Conservation (phyloP, 2,888 invertebrate genomes). For the Syritta pipiens region DNA sequence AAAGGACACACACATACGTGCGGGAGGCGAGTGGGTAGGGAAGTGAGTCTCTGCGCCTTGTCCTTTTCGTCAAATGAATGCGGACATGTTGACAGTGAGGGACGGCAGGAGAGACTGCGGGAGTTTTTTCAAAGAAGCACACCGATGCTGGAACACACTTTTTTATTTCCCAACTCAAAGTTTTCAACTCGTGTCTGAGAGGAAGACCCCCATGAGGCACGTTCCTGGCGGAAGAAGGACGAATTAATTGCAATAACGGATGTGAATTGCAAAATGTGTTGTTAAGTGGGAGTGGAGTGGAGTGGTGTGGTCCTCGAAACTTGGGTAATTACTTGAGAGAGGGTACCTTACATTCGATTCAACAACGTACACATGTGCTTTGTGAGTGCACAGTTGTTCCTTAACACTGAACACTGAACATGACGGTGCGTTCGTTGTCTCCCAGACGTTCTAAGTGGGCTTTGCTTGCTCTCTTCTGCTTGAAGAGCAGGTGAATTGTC, state of each 20-base stretch:
- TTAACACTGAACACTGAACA: no score
- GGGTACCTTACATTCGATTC: constrained; percentile 16
- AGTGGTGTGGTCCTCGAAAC: constrained; percentile 10
- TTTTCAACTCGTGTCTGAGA: constrained; percentile 52
- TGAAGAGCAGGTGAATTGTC: no score
- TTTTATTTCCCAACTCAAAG: constrained; percentile 51
- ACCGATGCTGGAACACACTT: neutral
- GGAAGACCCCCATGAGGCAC: constrained; percentile 30
- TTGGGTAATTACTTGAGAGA: constrained; percentile 38
- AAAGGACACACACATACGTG: constrained; percentile 38
- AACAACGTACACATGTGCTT: constrained; percentile 1
- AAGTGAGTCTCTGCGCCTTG: no score
- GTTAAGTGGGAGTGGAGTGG: constrained; percentile 32
- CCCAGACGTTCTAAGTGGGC: no score
- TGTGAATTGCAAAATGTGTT: constrained; percentile 68
- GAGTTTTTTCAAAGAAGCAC: no score
- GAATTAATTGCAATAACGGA: constrained; percentile 69
- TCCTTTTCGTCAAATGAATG: constrained; percentile 36
- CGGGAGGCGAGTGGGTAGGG: constrained; percentile 36
- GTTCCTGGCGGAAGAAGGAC: constrained; percentile 52
- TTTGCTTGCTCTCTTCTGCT: no score
- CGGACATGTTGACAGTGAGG: constrained; percentile 57
- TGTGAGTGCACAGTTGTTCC: neutral
- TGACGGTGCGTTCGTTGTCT: no score
- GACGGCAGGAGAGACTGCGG: constrained; percentile 19